Evolutionary conservation across 2,113 vertebrate genomes (phyloP), one percentile per base, ranked within the genome.

Genomic region (Hiodon alosoides): DNA sequence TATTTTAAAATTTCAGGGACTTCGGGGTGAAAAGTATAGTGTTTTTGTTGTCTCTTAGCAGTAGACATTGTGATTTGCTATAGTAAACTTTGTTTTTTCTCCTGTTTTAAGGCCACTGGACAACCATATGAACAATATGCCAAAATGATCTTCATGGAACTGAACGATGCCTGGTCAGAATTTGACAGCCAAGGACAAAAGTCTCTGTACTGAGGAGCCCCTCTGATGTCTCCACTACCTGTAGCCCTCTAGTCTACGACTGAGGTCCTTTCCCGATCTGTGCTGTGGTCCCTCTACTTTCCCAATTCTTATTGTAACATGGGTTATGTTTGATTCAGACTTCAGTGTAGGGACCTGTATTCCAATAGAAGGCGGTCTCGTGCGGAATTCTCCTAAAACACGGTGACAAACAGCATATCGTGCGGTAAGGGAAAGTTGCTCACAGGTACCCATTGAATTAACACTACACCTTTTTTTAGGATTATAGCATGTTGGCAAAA

Each of bases 141-240:
- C 93, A 99, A 99, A 93, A 98, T 99, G 97, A 99, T 99, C 89
- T 99, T 99, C 90, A 99, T 99, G 95, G 97, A 99, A 90, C 88
- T 99, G 72, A 99, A 99, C 14, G 97, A 99, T 75, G 97, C 97
- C 84, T 99, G 97, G 97, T 98, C 97, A 87, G 97, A 99, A 92
- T 99, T 99, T 90, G 97, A 99, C 77, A 98, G 95, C 87, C 97
- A 99, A 95, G 97, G 97, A 89, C 97, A 96, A 86, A 99, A 98
- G 85, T 87, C 97, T 54, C 91, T 99, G 81, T 99, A 97, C 89
- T 99, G 89, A 92, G 5, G 57, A 14, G n/a, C 11, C 5, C 3
- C 46, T 14, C 31, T 8, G 13, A 10, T 11, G 57, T 17, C 53
- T 54, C 51, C 52, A 14, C 4, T 4, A 9, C 46, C 46, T 67